These are phyloP conservation scores for Petaurus breviceps DNA, from an alignment of 2,113 vertebrate species.

Conservation along the genomic window DNA sequence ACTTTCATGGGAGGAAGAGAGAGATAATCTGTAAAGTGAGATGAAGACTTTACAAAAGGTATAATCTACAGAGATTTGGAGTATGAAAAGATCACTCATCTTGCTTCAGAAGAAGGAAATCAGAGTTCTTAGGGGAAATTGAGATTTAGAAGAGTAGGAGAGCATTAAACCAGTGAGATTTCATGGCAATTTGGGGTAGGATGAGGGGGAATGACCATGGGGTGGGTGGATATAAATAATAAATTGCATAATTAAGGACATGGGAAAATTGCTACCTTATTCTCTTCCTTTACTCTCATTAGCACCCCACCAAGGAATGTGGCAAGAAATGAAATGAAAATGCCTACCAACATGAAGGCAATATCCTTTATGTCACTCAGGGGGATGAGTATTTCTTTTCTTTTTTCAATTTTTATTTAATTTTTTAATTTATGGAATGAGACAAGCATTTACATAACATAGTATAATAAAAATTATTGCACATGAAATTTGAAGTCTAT, in stretches of 20 bases:
- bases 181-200: neutral
- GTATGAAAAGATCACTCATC: neutral
- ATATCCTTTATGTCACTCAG: neutral
- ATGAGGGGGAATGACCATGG: no score
- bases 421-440: neutral
- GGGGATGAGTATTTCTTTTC: neutral
- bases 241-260: neutral
- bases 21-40: neutral
- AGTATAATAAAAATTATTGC: neutral
- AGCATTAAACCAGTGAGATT: neutral
- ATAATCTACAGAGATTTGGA: neutral
- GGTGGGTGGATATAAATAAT: neutral
- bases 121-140: neutral
- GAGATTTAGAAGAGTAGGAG: neutral
- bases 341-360: neutral
- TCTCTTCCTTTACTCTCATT: no score
- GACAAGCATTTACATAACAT: neutral
- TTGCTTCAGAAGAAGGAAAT: neutral
- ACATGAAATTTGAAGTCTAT: no score
- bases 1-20: neutral
- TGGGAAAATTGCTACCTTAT: neutral
- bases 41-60: neutral
- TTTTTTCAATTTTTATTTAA: no score
- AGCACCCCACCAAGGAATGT: no score
- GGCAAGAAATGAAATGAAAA: no score